Evolutionary conservation across 2,888 invertebrate species (phyloP).

Genomic region (Eupeodes latifasciatus): DNA sequence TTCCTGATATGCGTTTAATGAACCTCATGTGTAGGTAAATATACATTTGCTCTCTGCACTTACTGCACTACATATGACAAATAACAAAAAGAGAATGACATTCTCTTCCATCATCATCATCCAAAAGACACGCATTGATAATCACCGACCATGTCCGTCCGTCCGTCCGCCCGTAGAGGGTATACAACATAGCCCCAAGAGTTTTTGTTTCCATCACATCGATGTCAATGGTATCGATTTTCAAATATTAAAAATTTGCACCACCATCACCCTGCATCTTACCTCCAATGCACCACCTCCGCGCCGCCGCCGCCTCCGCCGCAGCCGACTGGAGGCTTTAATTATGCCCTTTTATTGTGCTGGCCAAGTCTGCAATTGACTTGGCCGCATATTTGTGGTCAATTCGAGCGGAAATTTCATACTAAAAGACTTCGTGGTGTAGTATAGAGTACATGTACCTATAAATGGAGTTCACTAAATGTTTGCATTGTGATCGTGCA

Average conservation of each 20-base stretch:
- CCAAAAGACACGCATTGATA: constrained; percentile 70
- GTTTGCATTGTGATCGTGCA: constrained; percentile 61
- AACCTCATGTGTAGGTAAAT: not conserved
- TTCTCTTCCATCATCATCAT: constrained; percentile 53
- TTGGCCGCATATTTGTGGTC: constrained; percentile 74
- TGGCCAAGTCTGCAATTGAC: constrained; percentile 64
- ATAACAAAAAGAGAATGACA: constrained; percentile 58
- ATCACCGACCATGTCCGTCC: constrained; percentile 61
- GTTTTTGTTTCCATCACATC: constrained; percentile 59
- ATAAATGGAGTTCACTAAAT: constrained; percentile 73
- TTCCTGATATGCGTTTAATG: no score
- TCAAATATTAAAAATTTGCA: constrained; percentile 67
- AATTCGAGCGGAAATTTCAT: constrained; percentile 72
- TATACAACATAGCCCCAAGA: not conserved
- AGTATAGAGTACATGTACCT: not conserved
- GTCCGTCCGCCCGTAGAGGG: not conserved
- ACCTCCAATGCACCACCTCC: no score
- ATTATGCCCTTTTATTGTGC: constrained; percentile 72
- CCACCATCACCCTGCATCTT: constrained; percentile 33
- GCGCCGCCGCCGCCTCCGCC: no score
- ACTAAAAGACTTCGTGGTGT: constrained; percentile 64
- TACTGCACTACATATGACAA: not conserved
- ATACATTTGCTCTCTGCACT: constrained; percentile 11
- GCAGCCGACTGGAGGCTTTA: constrained; percentile 54
- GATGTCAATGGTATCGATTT: constrained; percentile 75